Base-by-base conservation (phyloP, 2,113 vertebrate species). In the Charina bottae region DNA sequence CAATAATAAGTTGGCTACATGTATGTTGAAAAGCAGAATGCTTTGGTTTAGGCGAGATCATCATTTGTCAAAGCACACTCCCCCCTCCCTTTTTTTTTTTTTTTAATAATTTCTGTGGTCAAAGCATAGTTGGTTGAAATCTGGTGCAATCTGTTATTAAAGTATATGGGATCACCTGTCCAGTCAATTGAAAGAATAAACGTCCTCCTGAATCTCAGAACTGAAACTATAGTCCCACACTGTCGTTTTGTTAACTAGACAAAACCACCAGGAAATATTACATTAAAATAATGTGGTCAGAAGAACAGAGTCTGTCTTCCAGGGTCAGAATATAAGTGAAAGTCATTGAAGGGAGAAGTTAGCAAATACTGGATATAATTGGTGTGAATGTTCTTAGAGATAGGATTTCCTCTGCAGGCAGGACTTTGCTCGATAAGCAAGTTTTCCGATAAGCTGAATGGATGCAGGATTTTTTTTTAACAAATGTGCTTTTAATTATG, bases 221-320 rank as follows among this genome's bases (percentile, higher is more conserved):
- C 0, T 86, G 33, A 94, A 90, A 88, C 90, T 91, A 91, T 90
- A 0, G 46, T 93, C 72, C 24, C 15, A 42, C 88, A 54, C 37
- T 90, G 86, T 88, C 86, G 85, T 85, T 64, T 84, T 95, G 91
- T 95, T 93, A 93, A 91, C 92, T 23, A 92, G 87, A 6, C 11
- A 7, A 87, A 94, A 90, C 10, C 93, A 85, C 87, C 42, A 55
- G 78, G 37, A 87, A 55, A 23, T 62, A n/a, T 58, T 83, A 49
- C 19, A 26, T 2, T 88, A 58, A 92, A 94, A 83, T 24, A 56
- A 78, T 3, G 72, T 55, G 5, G 1, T 55, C 56, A 87, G 2
- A 88, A 94, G 64, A 0, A 0, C 0, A 33, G 19, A 72, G 84
- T 0, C 62, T 54, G 89, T 92, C 90, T 46, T 0, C 1, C 3